Conservation (phyloP, 2,797 vertebrate genomes). For the Parotocinclus haroldoi region DNA sequence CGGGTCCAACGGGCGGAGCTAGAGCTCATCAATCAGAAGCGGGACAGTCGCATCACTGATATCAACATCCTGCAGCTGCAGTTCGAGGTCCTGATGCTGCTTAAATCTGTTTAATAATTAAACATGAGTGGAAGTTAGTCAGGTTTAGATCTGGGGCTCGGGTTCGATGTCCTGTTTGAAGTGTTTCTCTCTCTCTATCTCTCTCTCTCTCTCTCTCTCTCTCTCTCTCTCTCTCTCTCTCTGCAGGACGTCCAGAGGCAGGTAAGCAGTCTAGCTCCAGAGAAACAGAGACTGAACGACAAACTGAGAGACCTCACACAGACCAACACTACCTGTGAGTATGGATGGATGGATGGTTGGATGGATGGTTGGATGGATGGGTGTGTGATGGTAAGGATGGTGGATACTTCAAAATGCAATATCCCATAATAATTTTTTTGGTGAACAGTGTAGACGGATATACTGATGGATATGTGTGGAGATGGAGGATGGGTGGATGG, state of each 20-base stretch:
- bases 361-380: neutral
- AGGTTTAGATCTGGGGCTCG: too few species aligned
- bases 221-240: too few species aligned
- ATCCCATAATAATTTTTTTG: too few species aligned
- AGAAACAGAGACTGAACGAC: slow-evolving; percentile 85
- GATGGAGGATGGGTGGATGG: neutral
- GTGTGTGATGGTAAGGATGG: neutral
- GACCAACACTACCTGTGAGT: slow-evolving; percentile 71
- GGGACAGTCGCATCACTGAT: slow-evolving; percentile 81
- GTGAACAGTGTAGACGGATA: too few species aligned
- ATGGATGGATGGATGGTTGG: neutral
- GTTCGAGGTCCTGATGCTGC: slow-evolving; percentile 73
- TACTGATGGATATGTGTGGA: neutral
- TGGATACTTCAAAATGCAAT: too few species aligned
- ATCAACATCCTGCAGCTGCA: slow-evolving; percentile 83
- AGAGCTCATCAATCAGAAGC: slow-evolving; percentile 80
- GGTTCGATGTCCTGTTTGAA: neutral
- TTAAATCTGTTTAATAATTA: too few species aligned
- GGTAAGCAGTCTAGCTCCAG: slow-evolving; percentile 80
- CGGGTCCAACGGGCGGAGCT: slow-evolving; percentile 80
- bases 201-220: too few species aligned
- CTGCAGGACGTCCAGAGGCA: slow-evolving; percentile 89
- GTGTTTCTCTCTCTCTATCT: slow-evolving; percentile 29
- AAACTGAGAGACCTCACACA: slow-evolving; percentile 78
- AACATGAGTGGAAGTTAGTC: too few species aligned